Percentiles rank a stretch among this genome's conserved stretches.
Evolutionary conservation across 2,113 vertebrate species (phyloP).

Genomic region (Prochilodus magdalenae): DNA sequence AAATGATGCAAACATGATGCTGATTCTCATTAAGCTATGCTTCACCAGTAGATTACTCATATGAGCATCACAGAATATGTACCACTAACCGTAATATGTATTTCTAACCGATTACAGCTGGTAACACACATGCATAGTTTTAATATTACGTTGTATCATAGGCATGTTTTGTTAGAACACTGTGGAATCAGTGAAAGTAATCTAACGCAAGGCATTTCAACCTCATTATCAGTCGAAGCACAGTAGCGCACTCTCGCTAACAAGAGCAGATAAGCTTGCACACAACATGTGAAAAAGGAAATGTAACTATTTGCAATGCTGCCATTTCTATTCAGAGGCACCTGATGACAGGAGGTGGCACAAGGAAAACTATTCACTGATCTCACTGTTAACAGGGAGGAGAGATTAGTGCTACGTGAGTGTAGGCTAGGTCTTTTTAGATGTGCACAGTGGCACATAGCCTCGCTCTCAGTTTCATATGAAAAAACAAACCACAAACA

Average conservation of each 20-base stretch:
- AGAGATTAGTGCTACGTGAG: background rate
- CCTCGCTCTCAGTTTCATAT: background rate
- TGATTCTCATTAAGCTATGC: background rate
- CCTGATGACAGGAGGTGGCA: too few relatives aligned
- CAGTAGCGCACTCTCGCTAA: background rate
- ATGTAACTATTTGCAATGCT: background rate
- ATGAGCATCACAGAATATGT: background rate
- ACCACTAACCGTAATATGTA: too few relatives aligned
- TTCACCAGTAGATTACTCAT: slow-evolving; percentile 5
- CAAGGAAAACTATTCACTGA: background rate
- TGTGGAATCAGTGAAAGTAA: background rate
- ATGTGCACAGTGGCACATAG: background rate
- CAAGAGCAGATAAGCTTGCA: background rate
- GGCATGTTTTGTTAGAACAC: background rate
- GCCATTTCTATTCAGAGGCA: background rate
- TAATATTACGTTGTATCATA: background rate
- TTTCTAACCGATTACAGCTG: background rate
- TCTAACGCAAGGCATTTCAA: background rate
- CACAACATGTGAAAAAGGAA: background rate
- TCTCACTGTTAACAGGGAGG: background rate
- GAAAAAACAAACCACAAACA: slow-evolving; percentile 2
- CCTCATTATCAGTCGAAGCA: background rate
- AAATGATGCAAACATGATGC: slow-evolving; percentile 28
- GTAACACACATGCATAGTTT: too few relatives aligned
- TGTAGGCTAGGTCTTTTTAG: background rate